phyloP scores from a whole-genome alignment of 2,888 invertebrate species.

The Polydrusus tereticollis region DNA sequence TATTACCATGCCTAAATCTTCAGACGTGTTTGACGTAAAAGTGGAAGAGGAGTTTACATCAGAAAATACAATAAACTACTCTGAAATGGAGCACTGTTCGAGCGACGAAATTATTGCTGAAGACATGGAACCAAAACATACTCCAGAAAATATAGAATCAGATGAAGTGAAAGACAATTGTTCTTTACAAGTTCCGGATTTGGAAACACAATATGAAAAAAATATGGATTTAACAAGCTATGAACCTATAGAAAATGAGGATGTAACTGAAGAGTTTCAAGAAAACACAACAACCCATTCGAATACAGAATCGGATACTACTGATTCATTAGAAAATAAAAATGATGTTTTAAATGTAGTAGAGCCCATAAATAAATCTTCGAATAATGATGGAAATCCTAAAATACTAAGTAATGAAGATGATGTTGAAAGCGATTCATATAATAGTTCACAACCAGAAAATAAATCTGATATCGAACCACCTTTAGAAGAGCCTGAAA shows the following conservation, averaged over 20 bases:
- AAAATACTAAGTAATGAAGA: background rate
- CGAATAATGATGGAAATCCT: background rate
- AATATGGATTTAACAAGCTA: background rate
- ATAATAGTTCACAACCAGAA: background rate
- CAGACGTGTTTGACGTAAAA: background rate
- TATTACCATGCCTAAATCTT: background rate
- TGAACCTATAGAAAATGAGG: background rate
- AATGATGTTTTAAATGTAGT: background rate
- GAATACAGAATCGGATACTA: background rate
- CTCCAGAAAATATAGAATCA: background rate
- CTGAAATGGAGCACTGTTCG: slow-evolving; percentile 31
- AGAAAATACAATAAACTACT: slow-evolving; percentile 50
- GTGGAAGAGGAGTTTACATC: slow-evolving; percentile 16
- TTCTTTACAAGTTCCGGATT: background rate
- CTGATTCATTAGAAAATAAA: background rate
- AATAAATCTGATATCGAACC: background rate
- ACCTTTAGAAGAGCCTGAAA: background rate
- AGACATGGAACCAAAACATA: background rate
- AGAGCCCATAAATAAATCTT: background rate
- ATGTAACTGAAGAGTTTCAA: background rate
- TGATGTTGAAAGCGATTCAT: background rate
- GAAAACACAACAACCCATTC: background rate
- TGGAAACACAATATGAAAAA: background rate
- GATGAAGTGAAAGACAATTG: background rate
- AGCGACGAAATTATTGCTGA: background rate